These are phyloP conservation scores for Zhuqinia jingwanae DNA, from an alignment of 2,888 invertebrate species.

Conservation along the genomic window DNA sequence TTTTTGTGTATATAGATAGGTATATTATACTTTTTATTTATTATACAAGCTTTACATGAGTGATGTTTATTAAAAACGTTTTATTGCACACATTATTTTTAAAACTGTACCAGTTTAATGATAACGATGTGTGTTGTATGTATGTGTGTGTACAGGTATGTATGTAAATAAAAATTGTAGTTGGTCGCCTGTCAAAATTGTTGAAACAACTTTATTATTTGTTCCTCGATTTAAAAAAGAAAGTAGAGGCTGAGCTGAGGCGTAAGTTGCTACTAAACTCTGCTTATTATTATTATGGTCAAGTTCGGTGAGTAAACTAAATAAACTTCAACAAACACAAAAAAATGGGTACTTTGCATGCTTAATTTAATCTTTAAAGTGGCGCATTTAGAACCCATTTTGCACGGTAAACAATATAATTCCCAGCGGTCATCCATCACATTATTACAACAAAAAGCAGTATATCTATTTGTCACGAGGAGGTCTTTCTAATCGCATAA, in stretches of 20 bases:
- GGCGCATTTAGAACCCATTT: constrained; percentile 40
- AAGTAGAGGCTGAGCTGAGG: neutral
- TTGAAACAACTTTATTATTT: no score
- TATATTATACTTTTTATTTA: neutral
- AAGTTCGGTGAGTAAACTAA: neutral
- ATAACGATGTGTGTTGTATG: no score
- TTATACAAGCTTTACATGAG: constrained; percentile 1
- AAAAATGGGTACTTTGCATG: constrained; percentile 13
- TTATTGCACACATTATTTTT: constrained; percentile 42
- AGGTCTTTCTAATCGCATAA: constrained; percentile 51
- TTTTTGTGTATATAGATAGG: neutral
- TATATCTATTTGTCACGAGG: constrained; percentile 47
- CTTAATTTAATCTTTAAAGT: constrained; percentile 41
- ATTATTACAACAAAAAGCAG: constrained; percentile 12
- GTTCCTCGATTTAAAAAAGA: no score
- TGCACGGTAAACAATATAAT: constrained; percentile 42
- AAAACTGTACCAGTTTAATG: constrained; percentile 36
- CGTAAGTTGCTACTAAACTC: no score
- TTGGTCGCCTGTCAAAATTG: constrained; percentile 12
- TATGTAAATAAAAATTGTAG: constrained; percentile 32
- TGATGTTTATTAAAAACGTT: constrained; percentile 42
- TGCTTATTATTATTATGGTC: neutral
- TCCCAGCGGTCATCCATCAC: constrained; percentile 38
- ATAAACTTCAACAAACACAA: constrained; percentile 1
- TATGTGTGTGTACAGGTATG: no score